Evolutionary conservation across 2,113 vertebrate species (phyloP), one percentile per base, ranked within the genome.

Genomic region (Semnornis frantzii): DNA sequence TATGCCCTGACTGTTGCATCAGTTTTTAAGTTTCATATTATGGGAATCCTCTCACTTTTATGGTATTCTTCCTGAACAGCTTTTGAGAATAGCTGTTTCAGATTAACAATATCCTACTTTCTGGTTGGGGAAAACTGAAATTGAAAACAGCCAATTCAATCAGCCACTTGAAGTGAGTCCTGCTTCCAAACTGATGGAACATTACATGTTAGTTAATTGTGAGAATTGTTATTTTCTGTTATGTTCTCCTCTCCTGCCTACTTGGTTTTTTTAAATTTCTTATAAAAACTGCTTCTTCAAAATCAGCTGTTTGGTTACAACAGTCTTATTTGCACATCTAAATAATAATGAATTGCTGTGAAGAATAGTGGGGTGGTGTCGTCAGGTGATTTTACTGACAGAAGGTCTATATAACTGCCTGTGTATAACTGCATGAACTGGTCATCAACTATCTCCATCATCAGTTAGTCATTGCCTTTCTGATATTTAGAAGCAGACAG

Each of bases 81-180:
- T 82, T 89, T 85, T 76, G 33, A 60, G 75, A 94, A 80, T 10
- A 80, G n/a, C 31, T 84, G 13, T 82, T 90, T 89, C 82, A 85
- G 68, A 76, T 89, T 85, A 76, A 75, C 89, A 86, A 31, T 66
- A 68, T 70, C 68, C 85, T 25, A 80, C 73, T 92, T 71, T 92
- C 78, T 91, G 64, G 37, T 37, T 73, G 55, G 12, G 24, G 31
- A 68, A 92, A 92, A 58, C 2, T 27, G 76, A 85, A 30, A 75
- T 33, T 62, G 30, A 82, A 95, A 70, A 4, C 59, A 88, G 39
- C 7, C 50, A 60, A 6, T 64, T 64, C 7, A 5, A 59, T 78
- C 66, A 69, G 15, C 17, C n/a, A 70, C 31, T 46, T 55, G 70
- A 76, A 69, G 12, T n/a, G 25, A 58, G 7, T 65, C 31, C 46